phyloP scores from a whole-genome alignment of 2,888 invertebrate genomes.

The Ptychoptera contaminata region DNA sequence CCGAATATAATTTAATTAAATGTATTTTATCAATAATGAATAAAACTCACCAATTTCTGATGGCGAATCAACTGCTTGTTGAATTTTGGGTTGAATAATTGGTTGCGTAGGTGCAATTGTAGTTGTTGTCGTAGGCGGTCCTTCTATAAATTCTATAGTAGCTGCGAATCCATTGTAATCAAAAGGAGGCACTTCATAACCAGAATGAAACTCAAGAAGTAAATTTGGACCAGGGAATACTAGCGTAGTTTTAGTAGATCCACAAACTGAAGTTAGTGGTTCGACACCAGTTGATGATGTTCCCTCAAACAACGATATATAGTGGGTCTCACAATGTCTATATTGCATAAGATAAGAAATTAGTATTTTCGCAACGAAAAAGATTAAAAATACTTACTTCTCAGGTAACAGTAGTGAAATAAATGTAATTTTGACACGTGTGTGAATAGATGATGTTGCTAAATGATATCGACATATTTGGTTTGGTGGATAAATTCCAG shows the following conservation, averaged over 20 bases:
- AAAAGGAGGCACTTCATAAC: conserved; percentile 52
- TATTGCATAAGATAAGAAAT: not conserved
- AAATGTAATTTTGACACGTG: conserved; percentile 48
- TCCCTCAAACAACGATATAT: conserved; percentile 53
- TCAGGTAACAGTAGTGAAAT: conserved; percentile 47
- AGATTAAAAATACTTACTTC: conserved; percentile 39
- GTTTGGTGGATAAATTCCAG: conserved; percentile 51
- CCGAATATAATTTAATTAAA: no score
- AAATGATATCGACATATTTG: conserved; percentile 51
- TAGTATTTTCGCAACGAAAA: not conserved
- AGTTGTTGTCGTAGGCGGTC: conserved; percentile 33
- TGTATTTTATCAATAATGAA: no score
- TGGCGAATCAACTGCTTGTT: not conserved
- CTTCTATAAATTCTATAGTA: conserved; percentile 45
- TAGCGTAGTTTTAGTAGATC: conserved; percentile 43
- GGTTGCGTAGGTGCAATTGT: conserved; percentile 31
- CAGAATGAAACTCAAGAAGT: conserved; percentile 57
- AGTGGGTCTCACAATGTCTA: conserved; percentile 54
- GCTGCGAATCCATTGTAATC: conserved; percentile 62
- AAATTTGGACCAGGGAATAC: conserved; percentile 51
- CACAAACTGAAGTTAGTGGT: conserved; percentile 45
- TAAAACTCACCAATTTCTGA: no score
- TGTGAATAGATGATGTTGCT: conserved; percentile 47
- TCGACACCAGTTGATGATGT: conserved; percentile 42
- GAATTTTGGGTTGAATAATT: not conserved